Percentiles rank a stretch among this genome's conserved stretches.
These are phyloP conservation scores for Apodemia mormo DNA, from an alignment of 2,888 invertebrate species.

Conservation along the genomic window DNA sequence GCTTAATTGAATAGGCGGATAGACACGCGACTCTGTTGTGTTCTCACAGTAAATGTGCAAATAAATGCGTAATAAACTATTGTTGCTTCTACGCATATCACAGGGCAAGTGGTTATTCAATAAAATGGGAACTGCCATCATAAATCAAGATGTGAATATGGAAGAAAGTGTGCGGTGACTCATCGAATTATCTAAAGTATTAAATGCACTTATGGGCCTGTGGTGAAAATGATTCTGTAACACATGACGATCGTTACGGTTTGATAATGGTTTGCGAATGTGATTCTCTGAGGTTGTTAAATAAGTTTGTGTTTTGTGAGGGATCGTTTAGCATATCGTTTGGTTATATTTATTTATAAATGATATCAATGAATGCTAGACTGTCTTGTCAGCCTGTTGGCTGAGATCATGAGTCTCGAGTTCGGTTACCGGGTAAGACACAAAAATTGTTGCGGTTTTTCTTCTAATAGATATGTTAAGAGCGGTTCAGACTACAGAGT, in stretches of 20 bases:
- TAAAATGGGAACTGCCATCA: constrained; percentile 51
- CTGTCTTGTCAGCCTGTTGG: too few relatives aligned
- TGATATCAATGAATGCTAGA: too few relatives aligned
- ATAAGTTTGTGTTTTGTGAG: not conserved
- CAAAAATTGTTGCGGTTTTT: too few relatives aligned
- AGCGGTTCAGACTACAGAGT: too few relatives aligned
- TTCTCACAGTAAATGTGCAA: constrained; percentile 55
- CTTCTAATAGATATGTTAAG: too few relatives aligned
- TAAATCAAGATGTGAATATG: constrained; percentile 29
- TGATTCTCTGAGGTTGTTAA: constrained; percentile 17
- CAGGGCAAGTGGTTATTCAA: constrained; percentile 46
- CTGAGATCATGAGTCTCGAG: too few relatives aligned
- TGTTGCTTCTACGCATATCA: constrained; percentile 56
- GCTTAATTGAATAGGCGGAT: constrained; percentile 75
- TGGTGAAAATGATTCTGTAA: constrained; percentile 34
- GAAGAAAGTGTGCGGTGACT: constrained; percentile 29
- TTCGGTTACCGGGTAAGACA: too few relatives aligned
- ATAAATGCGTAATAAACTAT: constrained; percentile 68
- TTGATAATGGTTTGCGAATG: not conserved
- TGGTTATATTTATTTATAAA: too few relatives aligned
- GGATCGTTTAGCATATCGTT: not conserved
- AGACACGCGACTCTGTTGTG: constrained; percentile 62
- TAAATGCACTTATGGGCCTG: constrained; percentile 62
- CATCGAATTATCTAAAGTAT: constrained; percentile 69
- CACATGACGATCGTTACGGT: constrained; percentile 5